A percentile compares a stretch with the other conserved stretches of the same genome.
phyloP scores from a whole-genome alignment of 2,113 vertebrate species.

The Nycticorax nycticorax region DNA sequence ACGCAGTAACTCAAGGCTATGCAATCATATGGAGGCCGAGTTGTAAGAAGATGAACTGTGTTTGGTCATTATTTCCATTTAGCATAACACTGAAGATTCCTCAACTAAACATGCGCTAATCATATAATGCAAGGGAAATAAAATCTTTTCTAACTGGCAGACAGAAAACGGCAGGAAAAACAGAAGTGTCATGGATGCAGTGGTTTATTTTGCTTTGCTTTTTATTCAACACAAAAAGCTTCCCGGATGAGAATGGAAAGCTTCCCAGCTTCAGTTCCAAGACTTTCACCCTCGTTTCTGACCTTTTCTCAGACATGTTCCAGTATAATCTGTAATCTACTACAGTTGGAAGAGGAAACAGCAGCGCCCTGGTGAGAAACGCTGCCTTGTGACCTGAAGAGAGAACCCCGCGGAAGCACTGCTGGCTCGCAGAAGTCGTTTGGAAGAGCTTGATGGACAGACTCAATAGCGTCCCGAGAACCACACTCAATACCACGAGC shows the following conservation, averaged over 20 bases:
- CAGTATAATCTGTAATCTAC: constrained; percentile 79
- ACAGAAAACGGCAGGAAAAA: constrained; percentile 22
- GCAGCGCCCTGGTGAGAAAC: constrained; percentile 79
- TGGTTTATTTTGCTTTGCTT: constrained; percentile 48
- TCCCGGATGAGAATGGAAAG: constrained; percentile 72
- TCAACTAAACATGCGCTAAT: constrained; percentile 37
- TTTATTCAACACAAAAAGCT: background rate
- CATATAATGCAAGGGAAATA: constrained; percentile 53
- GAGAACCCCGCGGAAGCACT: constrained; percentile 64
- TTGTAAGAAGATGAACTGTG: constrained; percentile 3
- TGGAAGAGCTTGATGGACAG: constrained; percentile 41
- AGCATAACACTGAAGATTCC: constrained; percentile 45
- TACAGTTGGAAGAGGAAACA: constrained; percentile 80
- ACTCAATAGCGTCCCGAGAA: background rate
- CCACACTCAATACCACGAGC: background rate
- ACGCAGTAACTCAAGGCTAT: constrained; percentile 19
- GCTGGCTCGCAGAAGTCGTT: constrained; percentile 43
- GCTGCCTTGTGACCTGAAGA: constrained; percentile 73
- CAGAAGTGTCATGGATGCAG: constrained; percentile 14
- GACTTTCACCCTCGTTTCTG: constrained; percentile 74
- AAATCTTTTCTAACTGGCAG: constrained; percentile 30
- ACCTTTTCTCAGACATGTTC: constrained; percentile 79
- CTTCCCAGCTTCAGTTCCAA: constrained; percentile 76
- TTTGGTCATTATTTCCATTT: constrained; percentile 13
- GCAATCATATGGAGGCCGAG: constrained; percentile 16